These are phyloP conservation scores for Sinocyclocheilus maitianheensis DNA, from an alignment of 2,113 vertebrate genomes.

Conservation along the genomic window DNA sequence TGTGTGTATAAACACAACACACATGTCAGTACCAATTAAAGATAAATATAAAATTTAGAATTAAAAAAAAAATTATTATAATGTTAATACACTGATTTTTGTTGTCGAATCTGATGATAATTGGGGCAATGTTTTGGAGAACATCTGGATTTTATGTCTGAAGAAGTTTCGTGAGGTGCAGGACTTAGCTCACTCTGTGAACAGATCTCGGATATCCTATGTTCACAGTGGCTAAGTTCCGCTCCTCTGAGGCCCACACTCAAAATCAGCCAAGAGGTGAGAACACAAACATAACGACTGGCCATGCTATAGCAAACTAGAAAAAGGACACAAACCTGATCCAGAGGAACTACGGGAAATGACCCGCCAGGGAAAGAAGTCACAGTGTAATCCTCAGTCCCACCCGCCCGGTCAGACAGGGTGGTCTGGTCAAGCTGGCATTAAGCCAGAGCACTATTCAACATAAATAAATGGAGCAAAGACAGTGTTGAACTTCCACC, in stretches of 20 bases:
- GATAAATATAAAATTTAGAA: background rate
- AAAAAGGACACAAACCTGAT: slow-evolving; percentile 44
- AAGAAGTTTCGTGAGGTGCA: slow-evolving; percentile 73
- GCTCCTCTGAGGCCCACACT: slow-evolving; percentile 71
- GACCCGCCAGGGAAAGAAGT: slow-evolving; percentile 69
- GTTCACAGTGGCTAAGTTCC: slow-evolving; percentile 92
- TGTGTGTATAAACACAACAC: background rate
- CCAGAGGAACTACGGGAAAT: slow-evolving; percentile 73
- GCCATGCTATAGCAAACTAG: slow-evolving; percentile 7
- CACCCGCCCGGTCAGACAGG: slow-evolving; percentile 68
- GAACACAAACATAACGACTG: slow-evolving; percentile 26
- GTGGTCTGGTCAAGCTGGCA: slow-evolving; percentile 63
- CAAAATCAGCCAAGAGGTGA: slow-evolving; percentile 28
- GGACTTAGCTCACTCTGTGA: slow-evolving; percentile 86
- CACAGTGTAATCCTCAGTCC: slow-evolving; percentile 65
- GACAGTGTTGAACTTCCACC: background rate
- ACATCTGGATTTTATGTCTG: slow-evolving; percentile 28
- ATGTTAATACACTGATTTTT: background rate
- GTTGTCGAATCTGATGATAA: background rate
- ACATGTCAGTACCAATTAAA: background rate
- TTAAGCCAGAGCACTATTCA: slow-evolving; percentile 1
- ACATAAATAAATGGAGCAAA: background rate
- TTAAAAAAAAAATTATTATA: no score
- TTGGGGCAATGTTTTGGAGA: background rate
- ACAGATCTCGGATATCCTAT: slow-evolving; percentile 77